Base-by-base conservation (phyloP, 2,797 vertebrate species). In the Neosilurus hyrtlii region DNA sequence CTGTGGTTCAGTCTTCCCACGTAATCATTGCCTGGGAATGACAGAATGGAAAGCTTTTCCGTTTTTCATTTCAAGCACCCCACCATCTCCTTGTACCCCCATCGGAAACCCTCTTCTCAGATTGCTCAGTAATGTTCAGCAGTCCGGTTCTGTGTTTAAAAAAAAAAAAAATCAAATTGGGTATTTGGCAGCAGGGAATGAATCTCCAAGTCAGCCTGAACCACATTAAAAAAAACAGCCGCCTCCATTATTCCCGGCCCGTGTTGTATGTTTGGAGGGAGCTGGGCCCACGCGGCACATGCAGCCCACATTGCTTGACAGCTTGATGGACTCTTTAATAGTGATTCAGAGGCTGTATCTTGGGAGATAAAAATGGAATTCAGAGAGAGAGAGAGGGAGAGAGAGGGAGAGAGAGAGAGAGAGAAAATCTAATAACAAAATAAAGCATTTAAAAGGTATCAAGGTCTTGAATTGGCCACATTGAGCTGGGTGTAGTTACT, bases 281-380 rank as follows among this genome's bases (percentile, higher is more conserved):
- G 92, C 88, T 30, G 79, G 88, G 85, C 90, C 89, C 49, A 22
- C 59, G 37, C 87, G 85, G 90, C 90, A 92, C 92, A 92, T 93
- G 91, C 91, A 91, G 89, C 91, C 91, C 81, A 89, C 91, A 92
- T 90, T 90, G 89, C 91, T 92, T 93, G 93, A 94, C 93, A 94
- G 92, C 90, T 94, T 94, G 93, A 94, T 94, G 91, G 93, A 91
- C 90, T 91, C 90, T 93, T 93, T 94, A 94, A 94, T 93, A 91
- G 90, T 95, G 93, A 94, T 95, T 95, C 92, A 95, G 92, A 91
- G 92, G 92, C 91, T 90, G 92, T 91, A 93, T 93, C 92, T 93
- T 85, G 90, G 90, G 91, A 93, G 92, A 94, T 93, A 93, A 94
- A 94, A 94, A 94, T 94, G 91, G 93, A 94, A 94, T 94, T 94